Evolutionary conservation across 2,113 vertebrate genomes (phyloP).

Genomic region (Myrmecophaga tridactyla): DNA sequence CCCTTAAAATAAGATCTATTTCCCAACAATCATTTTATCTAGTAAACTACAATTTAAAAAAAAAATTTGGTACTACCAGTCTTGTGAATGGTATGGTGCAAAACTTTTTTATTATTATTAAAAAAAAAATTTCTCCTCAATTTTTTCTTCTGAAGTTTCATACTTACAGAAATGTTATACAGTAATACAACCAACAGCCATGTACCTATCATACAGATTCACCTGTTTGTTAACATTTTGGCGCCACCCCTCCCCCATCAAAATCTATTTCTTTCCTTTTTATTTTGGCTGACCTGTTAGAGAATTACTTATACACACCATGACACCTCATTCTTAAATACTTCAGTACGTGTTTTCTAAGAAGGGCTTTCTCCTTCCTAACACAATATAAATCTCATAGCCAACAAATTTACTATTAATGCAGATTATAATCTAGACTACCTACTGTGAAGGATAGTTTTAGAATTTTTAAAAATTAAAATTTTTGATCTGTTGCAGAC

Average conservation of each 20-base stretch:
- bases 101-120: not conserved
- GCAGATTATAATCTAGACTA: not conserved
- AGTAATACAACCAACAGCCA: not conserved
- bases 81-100: constrained; percentile 1
- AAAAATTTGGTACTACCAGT: not conserved
- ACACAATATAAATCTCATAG: not conserved
- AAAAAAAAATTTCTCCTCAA: not conserved
- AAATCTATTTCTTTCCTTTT: not conserved
- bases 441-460: not conserved
- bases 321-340: not conserved
- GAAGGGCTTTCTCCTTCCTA: not conserved
- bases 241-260: not conserved
- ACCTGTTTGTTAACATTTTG: not conserved
- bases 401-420: not conserved
- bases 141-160: not conserved
- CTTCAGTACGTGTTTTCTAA: not conserved
- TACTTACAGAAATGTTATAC: not conserved
- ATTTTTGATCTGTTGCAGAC: not conserved
- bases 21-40: not conserved
- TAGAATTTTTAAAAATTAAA: not conserved
- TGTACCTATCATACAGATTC: not conserved
- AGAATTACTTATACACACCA: not conserved
- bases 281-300: not conserved
- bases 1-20: not conserved
- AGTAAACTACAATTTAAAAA: not conserved